Base-by-base conservation (phyloP, 1,140 invertebrate genomes). In the Drosophila tsacasi region DNA sequence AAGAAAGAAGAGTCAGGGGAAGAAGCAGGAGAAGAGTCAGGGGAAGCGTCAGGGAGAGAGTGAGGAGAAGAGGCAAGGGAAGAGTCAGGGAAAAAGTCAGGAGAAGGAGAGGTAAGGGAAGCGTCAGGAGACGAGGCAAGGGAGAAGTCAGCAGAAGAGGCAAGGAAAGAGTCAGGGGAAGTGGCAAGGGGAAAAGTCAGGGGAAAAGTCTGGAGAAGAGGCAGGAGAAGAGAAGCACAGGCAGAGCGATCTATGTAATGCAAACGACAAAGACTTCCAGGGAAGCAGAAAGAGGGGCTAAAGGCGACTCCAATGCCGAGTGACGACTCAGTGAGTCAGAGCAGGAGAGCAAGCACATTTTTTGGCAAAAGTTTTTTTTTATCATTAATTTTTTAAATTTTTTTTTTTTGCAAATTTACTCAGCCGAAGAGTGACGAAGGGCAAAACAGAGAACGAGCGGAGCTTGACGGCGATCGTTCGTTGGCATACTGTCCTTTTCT, bases 171-270 rank as follows among this genome's bases (percentile, higher is more conserved):
- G 35, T 12, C 35, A 35, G 10, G 30, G 5, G 3, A 21, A 44
- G 19, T 21, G 12, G 21, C 44, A 21, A 10, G 44, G n/a, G 10
- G 6, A 27, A 21, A 5, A 12, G 32, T 12, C 25, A n/a, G 25
- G 2, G 17, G 46, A 47, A 3, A 5, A 6, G 23, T 49, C 54
- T 23, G 0, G 40, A 8, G 7, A 10, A 44, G n/a, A 44, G 46
- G 5, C 23, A 49, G 8, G 1, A 23, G 25, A 37, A 13, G 59
- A 7, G n/a, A 6, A 19, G 49, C 59, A 23, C 39, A 37, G 32
- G 68, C 44, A 69, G 62, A 39, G 39, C 58, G 59, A 86, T 86
- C 83, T 85, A 82, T 85, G 83, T 86, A 85, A 85, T 73, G 74
- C 52, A 74, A 80, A 63, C 58, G 76, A 65, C 79, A 73, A 35